Conservation (phyloP, 1,140 invertebrate species). For the Hyphantria cunea region DNA sequence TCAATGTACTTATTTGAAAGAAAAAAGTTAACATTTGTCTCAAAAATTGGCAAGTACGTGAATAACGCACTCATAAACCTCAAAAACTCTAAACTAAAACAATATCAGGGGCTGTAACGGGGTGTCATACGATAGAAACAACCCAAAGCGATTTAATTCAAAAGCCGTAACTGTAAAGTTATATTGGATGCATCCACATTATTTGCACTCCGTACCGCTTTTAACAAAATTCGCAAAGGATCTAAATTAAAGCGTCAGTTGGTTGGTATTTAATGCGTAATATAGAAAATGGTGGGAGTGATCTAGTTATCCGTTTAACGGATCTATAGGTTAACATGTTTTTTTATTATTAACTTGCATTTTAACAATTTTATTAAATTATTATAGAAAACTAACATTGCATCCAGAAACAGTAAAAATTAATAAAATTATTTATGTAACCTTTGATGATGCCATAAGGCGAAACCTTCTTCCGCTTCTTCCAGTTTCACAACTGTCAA, state of each 20-base stretch:
- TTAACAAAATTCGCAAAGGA: slow-evolving; percentile 7
- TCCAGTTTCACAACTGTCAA: too few relatives aligned
- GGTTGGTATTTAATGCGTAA: background rate
- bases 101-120: background rate
- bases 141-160: background rate
- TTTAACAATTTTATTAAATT: too few relatives aligned
- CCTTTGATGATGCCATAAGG: too few relatives aligned
- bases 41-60: too few relatives aligned
- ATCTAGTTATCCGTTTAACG: background rate
- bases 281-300: background rate
- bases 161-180: background rate
- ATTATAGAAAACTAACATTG: too few relatives aligned
- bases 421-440: too few relatives aligned
- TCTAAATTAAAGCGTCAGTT: slow-evolving; percentile 4
- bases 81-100: slow-evolving; percentile 6
- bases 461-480: too few relatives aligned
- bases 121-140: slow-evolving; percentile 2
- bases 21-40: too few relatives aligned
- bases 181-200: slow-evolving; percentile 6
- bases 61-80: slow-evolving; percentile 1
- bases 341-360: too few relatives aligned
- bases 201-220: slow-evolving; percentile 7
- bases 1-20: too few relatives aligned
- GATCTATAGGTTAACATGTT: too few relatives aligned
- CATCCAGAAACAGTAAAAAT: too few relatives aligned